A percentile compares a stretch with the other conserved stretches of the same genome.
Conservation (phyloP, 2,888 invertebrate genomes). For the Pachliopta kotzebuea region DNA sequence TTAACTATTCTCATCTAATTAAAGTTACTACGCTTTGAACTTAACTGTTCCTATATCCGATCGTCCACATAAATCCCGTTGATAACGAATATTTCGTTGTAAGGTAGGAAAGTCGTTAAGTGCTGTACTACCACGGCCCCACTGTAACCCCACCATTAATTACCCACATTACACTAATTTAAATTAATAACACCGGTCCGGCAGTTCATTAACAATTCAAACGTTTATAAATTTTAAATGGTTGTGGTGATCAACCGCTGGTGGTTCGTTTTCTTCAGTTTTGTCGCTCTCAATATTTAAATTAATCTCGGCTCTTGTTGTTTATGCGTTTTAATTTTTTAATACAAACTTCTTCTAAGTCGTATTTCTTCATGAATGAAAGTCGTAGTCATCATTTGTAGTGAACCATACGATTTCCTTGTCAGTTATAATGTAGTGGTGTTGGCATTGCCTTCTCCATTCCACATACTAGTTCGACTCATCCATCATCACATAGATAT, state of each 20-base stretch:
- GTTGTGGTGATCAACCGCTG: neutral
- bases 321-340: too few species aligned
- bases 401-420: too few species aligned
- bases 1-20: neutral
- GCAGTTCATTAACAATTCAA: constrained; percentile 20
- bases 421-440: too few species aligned
- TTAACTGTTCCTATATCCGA: neutral
- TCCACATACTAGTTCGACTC: too few species aligned
- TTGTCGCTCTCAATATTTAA: neutral
- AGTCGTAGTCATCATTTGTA: too few species aligned
- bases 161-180: constrained; percentile 28
- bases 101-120: constrained; percentile 22
- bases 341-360: too few species aligned
- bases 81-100: constrained; percentile 18
- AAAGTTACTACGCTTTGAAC: constrained; percentile 3
- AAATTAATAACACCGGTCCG: constrained; percentile 22
- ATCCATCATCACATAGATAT: too few species aligned
- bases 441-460: too few species aligned
- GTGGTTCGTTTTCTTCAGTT: neutral
- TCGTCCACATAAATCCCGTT: neutral
- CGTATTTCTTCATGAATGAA: too few species aligned
- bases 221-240: constrained; percentile 7
- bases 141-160: constrained; percentile 22
- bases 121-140: constrained; percentile 12
- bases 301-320: neutral